Conservation (phyloP, 2,888 invertebrate species). For the Acronicta aceris region DNA sequence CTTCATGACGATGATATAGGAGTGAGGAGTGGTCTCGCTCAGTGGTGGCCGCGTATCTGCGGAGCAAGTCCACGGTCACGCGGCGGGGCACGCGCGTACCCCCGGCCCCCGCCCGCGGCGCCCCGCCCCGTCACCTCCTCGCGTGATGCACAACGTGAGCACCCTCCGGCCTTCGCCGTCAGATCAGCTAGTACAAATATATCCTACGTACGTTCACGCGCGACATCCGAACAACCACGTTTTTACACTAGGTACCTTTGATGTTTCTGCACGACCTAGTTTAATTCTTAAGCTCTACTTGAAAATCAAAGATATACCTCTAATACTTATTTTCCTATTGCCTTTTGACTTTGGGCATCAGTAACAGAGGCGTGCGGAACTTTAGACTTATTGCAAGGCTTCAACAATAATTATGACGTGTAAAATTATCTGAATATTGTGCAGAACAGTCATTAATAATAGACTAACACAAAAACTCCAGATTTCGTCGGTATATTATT, state of each 20-base stretch:
- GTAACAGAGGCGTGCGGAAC: too few species aligned
- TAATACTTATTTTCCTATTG: too few species aligned
- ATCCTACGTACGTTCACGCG: slow-evolving; percentile 40
- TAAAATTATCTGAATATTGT: too few species aligned
- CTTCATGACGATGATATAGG: neutral
- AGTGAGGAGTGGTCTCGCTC: neutral
- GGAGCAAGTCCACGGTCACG: slow-evolving; percentile 12
- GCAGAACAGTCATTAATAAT: too few species aligned
- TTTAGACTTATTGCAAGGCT: too few species aligned
- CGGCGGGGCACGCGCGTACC: slow-evolving; percentile 13
- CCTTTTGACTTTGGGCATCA: too few species aligned
- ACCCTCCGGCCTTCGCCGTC: slow-evolving; percentile 46
- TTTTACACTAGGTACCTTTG: neutral
- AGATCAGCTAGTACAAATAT: slow-evolving; percentile 41
- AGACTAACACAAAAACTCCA: too few species aligned
- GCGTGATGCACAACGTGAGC: slow-evolving; percentile 55
- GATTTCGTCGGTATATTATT: too few species aligned
- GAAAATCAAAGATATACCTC: too few species aligned
- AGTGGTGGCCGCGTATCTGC: neutral
- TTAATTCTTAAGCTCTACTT: too few species aligned
- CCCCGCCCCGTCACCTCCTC: slow-evolving; percentile 11
- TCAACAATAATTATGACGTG: too few species aligned
- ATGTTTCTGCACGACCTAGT: too few species aligned
- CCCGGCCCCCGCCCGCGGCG: neutral
- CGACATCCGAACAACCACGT: slow-evolving; percentile 14